Conservation (phyloP, 2,888 invertebrate genomes). For the Andrena fulva region DNA sequence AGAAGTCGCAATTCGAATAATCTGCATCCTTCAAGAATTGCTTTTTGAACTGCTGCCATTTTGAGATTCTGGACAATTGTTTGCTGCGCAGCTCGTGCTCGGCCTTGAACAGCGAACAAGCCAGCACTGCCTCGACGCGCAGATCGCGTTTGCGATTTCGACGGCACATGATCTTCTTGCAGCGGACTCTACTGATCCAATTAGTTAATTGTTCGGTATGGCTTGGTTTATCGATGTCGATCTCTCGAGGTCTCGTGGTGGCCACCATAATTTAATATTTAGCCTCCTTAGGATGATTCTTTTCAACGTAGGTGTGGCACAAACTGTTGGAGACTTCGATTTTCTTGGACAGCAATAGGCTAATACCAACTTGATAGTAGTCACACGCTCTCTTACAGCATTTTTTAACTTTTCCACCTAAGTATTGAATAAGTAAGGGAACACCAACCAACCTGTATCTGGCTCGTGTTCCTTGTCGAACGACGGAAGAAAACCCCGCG, state of each 20-base stretch:
- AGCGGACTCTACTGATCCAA: constrained; percentile 89
- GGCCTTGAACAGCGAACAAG: constrained; percentile 87
- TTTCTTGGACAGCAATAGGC: constrained; percentile 19
- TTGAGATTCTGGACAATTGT: constrained; percentile 88
- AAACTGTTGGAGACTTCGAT: background rate
- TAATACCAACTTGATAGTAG: background rate
- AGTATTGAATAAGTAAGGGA: constrained; percentile 64
- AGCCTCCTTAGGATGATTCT: background rate
- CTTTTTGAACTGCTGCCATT: constrained; percentile 85
- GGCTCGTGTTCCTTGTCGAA: constrained; percentile 76
- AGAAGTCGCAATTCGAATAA: constrained; percentile 42
- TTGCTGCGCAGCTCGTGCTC: constrained; percentile 87
- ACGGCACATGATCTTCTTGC: constrained; percentile 87
- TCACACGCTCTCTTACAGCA: constrained; percentile 6
- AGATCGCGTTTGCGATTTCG: constrained; percentile 87
- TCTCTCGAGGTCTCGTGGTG: constrained; percentile 64
- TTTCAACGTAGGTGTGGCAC: background rate
- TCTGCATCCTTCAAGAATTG: constrained; percentile 60
- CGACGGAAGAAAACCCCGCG: constrained; percentile 44
- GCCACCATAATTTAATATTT: constrained; percentile 64
- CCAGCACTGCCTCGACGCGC: constrained; percentile 88
- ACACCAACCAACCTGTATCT: constrained; percentile 83
- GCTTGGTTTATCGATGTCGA: constrained; percentile 71
- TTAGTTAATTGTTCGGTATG: constrained; percentile 79
- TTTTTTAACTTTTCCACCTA: constrained; percentile 44